Conservation (phyloP, 2,797 vertebrate genomes). For the Phoeniculus purpureus region DNA sequence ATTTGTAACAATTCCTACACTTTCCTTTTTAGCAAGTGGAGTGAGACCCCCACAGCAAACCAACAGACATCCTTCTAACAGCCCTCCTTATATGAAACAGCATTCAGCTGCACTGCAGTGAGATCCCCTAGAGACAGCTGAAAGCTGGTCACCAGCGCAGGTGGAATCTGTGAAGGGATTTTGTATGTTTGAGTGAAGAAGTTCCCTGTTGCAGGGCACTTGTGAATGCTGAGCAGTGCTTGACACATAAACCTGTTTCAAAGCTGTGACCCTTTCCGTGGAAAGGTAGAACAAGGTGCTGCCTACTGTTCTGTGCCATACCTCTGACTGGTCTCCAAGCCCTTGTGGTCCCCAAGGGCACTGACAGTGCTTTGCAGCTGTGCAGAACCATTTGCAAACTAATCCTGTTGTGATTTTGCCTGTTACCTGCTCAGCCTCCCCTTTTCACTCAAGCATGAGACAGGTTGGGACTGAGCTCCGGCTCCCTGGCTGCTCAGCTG, state of each 20-base stretch:
- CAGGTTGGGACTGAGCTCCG: neutral
- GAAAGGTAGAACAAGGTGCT: neutral
- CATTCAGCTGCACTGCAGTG: conserved; percentile 17
- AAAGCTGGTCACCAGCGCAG: neutral
- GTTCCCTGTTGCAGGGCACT: neutral
- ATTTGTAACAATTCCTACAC: conserved; percentile 11
- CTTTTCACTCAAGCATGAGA: neutral
- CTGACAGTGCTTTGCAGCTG: neutral
- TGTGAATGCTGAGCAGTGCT: neutral
- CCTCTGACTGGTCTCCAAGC: neutral
- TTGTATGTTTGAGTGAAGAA: neutral
- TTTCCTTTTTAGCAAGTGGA: neutral
- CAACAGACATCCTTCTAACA: conserved; percentile 37
- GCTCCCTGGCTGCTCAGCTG: neutral
- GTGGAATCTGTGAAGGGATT: neutral
- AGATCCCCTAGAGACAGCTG: neutral
- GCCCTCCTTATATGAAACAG: neutral
- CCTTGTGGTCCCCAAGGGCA: neutral
- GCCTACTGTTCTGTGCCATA: neutral
- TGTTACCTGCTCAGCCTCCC: neutral
- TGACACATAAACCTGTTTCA: neutral
- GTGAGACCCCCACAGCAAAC: conserved; percentile 11
- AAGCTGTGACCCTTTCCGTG: neutral
- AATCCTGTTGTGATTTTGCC: neutral
- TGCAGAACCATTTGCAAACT: neutral